Percentiles rank a stretch among this genome's conserved stretches.
Evolutionary conservation across 2,797 vertebrate genomes (phyloP).

Genomic region (Spatula clypeata): DNA sequence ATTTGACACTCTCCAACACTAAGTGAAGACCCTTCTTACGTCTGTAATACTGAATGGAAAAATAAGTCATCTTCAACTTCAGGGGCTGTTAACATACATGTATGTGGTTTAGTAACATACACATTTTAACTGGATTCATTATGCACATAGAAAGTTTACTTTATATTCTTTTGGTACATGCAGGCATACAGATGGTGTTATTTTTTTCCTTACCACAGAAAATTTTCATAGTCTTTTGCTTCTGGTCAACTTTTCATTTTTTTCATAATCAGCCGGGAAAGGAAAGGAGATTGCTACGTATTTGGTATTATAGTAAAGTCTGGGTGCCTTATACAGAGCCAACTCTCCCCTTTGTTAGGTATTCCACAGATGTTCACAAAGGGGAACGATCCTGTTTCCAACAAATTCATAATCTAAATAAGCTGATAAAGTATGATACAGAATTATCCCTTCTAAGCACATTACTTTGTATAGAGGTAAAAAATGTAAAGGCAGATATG

Average conservation of each 20-base stretch:
- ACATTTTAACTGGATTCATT: not conserved
- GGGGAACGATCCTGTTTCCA: not conserved
- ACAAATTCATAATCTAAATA: not conserved
- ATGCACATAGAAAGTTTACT: not conserved
- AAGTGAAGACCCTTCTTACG: not conserved
- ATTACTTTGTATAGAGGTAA: not conserved
- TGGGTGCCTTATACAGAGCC: not conserved
- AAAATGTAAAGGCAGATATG: not conserved
- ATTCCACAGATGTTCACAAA: not conserved
- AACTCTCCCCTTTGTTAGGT: not conserved
- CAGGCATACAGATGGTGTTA: not conserved
- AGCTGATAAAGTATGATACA: not conserved
- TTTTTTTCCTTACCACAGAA: not conserved
- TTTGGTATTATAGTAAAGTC: not conserved
- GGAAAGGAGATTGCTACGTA: rapidly evolving
- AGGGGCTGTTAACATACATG: not conserved
- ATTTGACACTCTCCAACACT: not conserved
- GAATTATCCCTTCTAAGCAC: not conserved
- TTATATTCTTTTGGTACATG: not conserved
- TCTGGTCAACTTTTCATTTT: not conserved
- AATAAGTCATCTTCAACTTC: not conserved
- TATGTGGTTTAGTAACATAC: not conserved
- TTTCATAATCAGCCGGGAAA: not conserved
- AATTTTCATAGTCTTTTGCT: not conserved
- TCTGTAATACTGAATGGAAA: not conserved